Evolutionary conservation across 2,888 invertebrate species (phyloP), one percentile per base, ranked within the genome.

Genomic region (Eudemis profundana): DNA sequence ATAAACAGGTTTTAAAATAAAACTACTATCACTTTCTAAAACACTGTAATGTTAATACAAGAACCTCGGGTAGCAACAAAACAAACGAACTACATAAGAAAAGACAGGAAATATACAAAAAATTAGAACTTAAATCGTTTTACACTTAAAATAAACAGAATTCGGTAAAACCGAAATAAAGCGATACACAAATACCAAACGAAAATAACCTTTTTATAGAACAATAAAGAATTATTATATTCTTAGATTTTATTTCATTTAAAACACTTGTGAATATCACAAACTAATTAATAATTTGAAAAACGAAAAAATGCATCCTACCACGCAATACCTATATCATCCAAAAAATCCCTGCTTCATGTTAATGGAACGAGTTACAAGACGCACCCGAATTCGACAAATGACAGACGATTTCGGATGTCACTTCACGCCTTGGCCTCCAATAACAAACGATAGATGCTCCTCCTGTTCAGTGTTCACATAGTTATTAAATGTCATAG

Each of bases 21-120:
- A 33, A 33, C 33, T 8, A 33, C 2, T 33, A 33, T 8, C 33
- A 38, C 19, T 40, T 66, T 67, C 68, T 53, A 23, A 53, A 63
- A 57, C 29, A 61, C 57, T 70, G 29, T 68, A 71, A 42, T 78
- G 70, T 72, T 74, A 74, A 75, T 72, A 74, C 72, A 77, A 73
- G 74, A 72, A 75, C 72, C 69, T 61, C 53, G 61, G 68, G 69
- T 72, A 72, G 59, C 46, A 62, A 59, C 53, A 57, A 66, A 67
- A 62, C 51, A 67, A 67, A 57, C 57, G 29, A 66, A 56, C 59
- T 51, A 64, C 46, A 63, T 27, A 60, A 67, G 47, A 51, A 68
- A 64, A 57, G 8, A 33, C 61, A 29, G 51, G 42, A 49, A 53
- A 42, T 49, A 50, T 59, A 68, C 54, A 61, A 53, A 68, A 53